phyloP scores from a whole-genome alignment of 2,888 invertebrate genomes.

The Serripes groenlandicus region DNA sequence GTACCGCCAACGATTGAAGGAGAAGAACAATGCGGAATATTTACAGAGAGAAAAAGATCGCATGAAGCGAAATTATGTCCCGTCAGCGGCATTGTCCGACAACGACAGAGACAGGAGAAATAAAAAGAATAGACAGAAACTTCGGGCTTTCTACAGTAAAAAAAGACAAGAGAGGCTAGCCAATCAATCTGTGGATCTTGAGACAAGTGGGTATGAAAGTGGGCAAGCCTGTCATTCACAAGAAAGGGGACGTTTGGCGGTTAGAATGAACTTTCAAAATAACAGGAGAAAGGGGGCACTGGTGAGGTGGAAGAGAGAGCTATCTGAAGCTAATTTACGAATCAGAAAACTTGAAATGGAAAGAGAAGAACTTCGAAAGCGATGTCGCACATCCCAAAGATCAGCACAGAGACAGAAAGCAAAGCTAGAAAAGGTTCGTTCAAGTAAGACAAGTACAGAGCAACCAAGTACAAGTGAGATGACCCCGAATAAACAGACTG shows the following conservation, averaged over 20 bases:
- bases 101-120: conserved; percentile 32
- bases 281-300: conserved; percentile 31
- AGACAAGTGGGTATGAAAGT: conserved; percentile 52
- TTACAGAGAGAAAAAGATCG: conserved; percentile 47
- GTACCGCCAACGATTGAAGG: conserved; percentile 47
- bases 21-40: conserved; percentile 56
- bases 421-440: too few species aligned
- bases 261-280: too few species aligned
- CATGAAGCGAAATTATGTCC: conserved; percentile 34
- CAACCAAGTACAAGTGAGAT: too few species aligned
- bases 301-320: conserved; percentile 27
- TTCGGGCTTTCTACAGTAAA: conserved; percentile 25
- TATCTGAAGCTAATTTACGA: conserved; percentile 26
- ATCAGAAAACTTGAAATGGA: conserved; percentile 41
- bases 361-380: conserved; percentile 5
- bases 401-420: conserved; percentile 25
- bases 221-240: background rate
- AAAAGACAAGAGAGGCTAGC: conserved; percentile 10
- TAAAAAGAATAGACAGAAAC: conserved; percentile 21
- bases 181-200: background rate
- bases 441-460: background rate
- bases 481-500: conserved; percentile 42
- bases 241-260: background rate
- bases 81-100: conserved; percentile 23
- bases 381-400: conserved; percentile 26